phyloP scores from a whole-genome alignment of 2,888 invertebrate species.

The Aspidiotus rigidus region DNA sequence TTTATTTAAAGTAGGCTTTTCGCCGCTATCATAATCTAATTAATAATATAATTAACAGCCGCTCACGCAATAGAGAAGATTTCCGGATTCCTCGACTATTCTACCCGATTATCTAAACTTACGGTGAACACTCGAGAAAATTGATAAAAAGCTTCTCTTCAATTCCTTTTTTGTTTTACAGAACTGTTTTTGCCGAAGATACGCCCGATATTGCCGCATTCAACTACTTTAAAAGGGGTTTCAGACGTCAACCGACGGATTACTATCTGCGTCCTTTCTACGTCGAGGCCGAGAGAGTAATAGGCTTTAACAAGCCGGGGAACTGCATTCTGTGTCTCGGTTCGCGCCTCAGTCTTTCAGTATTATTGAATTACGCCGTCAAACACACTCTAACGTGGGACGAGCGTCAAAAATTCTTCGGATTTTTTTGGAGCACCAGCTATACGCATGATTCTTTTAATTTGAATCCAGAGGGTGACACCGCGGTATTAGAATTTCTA shows the following conservation, averaged over 20 bases:
- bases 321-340: conserved; percentile 65
- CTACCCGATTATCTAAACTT: too few species aligned
- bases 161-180: conserved; percentile 37
- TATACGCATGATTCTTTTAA: conserved; percentile 78
- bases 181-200: conserved; percentile 77
- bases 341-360: conserved; percentile 56
- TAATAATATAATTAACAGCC: too few species aligned
- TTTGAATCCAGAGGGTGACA: conserved; percentile 65
- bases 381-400: conserved; percentile 48
- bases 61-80: too few species aligned
- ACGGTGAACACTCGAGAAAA: too few species aligned
- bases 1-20: too few species aligned
- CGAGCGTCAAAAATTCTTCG: conserved; percentile 56
- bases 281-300: conserved; percentile 55
- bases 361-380: conserved; percentile 60
- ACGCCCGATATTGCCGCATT: conserved; percentile 66
- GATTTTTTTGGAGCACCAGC: conserved; percentile 74
- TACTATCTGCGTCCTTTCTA: conserved; percentile 71
- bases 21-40: too few species aligned
- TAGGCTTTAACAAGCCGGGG: conserved; percentile 52
- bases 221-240: conserved; percentile 68
- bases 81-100: too few species aligned
- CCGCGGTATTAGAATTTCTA: conserved; percentile 53
- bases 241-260: conserved; percentile 69
- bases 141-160: too few species aligned